Evolutionary conservation across 2,113 vertebrate genomes (phyloP), one percentile per base, ranked within the genome.

Genomic region (Potamarius usumacintae): DNA sequence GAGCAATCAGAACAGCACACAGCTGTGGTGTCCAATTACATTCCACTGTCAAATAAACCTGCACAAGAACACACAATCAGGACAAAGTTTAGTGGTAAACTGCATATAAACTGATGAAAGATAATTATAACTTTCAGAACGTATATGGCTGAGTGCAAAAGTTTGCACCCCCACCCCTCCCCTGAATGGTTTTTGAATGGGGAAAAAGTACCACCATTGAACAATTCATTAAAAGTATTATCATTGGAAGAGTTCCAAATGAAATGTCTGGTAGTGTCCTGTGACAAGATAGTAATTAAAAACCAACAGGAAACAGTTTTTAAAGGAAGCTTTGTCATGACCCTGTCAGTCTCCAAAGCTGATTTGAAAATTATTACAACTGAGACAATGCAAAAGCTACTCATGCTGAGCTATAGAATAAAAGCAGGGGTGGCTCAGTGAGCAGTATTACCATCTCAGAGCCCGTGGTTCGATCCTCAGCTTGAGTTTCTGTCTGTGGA

Each of bases 1-100:
- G 62, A 72, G 48, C 77, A 71, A 82, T 90, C 63, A 83, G 22
- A 86, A 82, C 72, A 55, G 63, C 58, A 62, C 74, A 77, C 77
- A 78, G 86, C 84, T 69, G 81, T 20, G 81, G 27, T 34, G 58
- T 82, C 27, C 62, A 80, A 84, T 71, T 76, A 85, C 62, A 30
- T 48, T 76, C 52, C 30, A 50, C 53, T 8, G 50, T 20, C 52
- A 6, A 76, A 52, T 27, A 83, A 76, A 83, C 57, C 50, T 76
- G 34, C 11, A 17, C 57, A 30, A 4, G 57, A 30, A 50, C 57
- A 74, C 53, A 86, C 50, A 57, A 81, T 69, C 53, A 76, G 30
- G 55, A 85, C 55, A 53, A 52, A 27, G 74, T 69, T 86, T 86
- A 42, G 6, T 42, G 50, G 27, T 52, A 79, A 63, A 86, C 48